A percentile compares a stretch with the other conserved stretches of the same genome.
Evolutionary conservation across 2,113 vertebrate genomes (phyloP).

Genomic region (Anthoscopus minutus): DNA sequence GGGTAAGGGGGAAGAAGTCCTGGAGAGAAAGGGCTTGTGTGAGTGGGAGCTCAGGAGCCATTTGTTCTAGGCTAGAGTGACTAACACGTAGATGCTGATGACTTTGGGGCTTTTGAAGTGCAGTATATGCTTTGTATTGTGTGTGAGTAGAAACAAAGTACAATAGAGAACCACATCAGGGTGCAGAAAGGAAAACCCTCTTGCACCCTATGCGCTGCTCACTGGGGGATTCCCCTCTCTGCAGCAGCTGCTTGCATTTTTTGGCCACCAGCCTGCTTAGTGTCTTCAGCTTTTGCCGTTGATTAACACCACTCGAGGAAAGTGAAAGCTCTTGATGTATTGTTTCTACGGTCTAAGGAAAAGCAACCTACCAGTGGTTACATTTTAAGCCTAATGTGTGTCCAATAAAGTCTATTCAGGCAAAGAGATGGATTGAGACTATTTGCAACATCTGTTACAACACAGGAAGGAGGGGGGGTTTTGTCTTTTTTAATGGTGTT

Average conservation of each 20-base stretch:
- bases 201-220: not conserved
- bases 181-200: not conserved
- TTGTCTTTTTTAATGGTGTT: not conserved
- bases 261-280: conserved; percentile 26
- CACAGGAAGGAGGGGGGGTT: not conserved
- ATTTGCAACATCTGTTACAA: not conserved
- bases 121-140: not conserved
- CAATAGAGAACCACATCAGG: not conserved
- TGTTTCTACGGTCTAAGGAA: conserved; percentile 19
- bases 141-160: not conserved
- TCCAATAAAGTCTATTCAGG: not conserved
- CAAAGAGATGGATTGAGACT: not conserved
- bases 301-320: conserved; percentile 51
- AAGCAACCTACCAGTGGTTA: not conserved
- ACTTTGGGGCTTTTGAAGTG: conserved; percentile 7
- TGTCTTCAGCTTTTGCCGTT: conserved; percentile 18
- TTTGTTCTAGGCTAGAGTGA: not conserved
- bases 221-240: conserved; percentile 60
- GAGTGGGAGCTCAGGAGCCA: not conserved
- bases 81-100: conserved; percentile 17
- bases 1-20: not conserved
- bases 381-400: not conserved
- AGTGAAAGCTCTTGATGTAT: conserved; percentile 34
- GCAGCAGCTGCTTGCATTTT: conserved; percentile 54
- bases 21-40: not conserved